Conservation (phyloP, 2,888 invertebrate genomes). For the Cheilosia pagana region DNA sequence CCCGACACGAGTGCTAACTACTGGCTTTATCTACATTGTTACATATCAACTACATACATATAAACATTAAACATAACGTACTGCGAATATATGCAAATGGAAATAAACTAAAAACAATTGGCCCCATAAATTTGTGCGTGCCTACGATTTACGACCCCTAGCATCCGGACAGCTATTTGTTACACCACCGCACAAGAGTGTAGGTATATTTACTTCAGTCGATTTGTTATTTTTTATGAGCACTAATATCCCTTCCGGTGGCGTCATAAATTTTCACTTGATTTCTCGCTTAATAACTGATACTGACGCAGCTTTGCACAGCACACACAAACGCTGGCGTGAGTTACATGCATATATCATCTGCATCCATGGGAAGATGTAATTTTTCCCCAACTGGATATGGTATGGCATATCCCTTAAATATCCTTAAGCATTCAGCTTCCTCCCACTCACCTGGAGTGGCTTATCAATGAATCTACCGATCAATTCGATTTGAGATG, state of each 20-base stretch:
- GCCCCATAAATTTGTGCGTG: constrained; percentile 56
- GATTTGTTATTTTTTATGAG: constrained; percentile 59
- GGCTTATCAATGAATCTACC: constrained; percentile 38
- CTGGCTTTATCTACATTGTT: neutral
- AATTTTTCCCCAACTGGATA: neutral
- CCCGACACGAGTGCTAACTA: neutral
- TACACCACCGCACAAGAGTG: constrained; percentile 38
- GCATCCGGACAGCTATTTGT: constrained; percentile 51
- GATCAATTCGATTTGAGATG: constrained; percentile 49
- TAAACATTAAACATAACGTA: constrained; percentile 49
- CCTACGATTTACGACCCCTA: constrained; percentile 48
- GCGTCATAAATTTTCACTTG: constrained; percentile 52
- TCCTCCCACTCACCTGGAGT: neutral
- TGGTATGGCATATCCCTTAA: neutral
- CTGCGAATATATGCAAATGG: constrained; percentile 56
- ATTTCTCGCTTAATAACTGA: constrained; percentile 52
- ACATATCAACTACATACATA: constrained; percentile 36
- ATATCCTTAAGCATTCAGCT: neutral
- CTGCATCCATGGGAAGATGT: neutral
- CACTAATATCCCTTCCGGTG: constrained; percentile 52
- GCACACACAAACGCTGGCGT: neutral
- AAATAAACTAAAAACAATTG: constrained; percentile 62
- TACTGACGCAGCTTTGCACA: constrained; percentile 32
- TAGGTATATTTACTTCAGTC: constrained; percentile 41
- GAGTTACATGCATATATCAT: constrained; percentile 1